Base-by-base conservation (phyloP, 2,888 invertebrate species). In the Mantis religiosa region DNA sequence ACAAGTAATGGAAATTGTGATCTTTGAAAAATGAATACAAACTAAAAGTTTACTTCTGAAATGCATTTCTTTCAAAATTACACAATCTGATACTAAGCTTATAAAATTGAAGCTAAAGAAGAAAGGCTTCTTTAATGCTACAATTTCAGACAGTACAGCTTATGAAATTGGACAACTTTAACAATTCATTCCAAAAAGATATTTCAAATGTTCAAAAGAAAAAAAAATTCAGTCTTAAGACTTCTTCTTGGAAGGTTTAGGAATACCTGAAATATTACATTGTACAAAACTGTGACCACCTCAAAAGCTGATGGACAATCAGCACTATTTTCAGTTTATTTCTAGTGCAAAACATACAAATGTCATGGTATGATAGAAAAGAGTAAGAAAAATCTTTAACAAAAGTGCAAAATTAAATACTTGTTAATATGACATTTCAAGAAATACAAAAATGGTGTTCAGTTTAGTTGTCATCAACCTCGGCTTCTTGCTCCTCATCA, bases 401-500 rank as follows among this genome's bases (percentile, higher is more conserved):
- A 87, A 87, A 85, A 87, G 87, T 82, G 87, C 87, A 87, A 87
- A 87, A 87, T 30, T 86, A 87, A 30, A 87, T 30, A 82, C 25
- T 82, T 30, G 14, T 20, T 20, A 71, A 20, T 71, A 71, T 71
- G 82, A 30, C 82, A 82, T 34, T 30, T 82, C n/a, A 7, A 87
- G 82, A 71, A 27, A 20, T 88, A 88, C 28, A 87, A 87, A 28
- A 82, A 87, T 28, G 85, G 85, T 85, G 85, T 85, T 86, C 25
- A 2, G 15, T 82, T 89, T 90, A 90, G 85, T 90, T 89, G 28
- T 90, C 90, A 41, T 90, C 90, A 12, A 89, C 89, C 81, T 90
- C 90, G 8, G 90, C 90, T 82, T 90, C 90, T 28, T 89, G 89
- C 71, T 90, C 90, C 83, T 90, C 90, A 82, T 90, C 90, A 47